Evolutionary conservation across 2,888 invertebrate species (phyloP).

Genomic region (Ophion obscuratus): DNA sequence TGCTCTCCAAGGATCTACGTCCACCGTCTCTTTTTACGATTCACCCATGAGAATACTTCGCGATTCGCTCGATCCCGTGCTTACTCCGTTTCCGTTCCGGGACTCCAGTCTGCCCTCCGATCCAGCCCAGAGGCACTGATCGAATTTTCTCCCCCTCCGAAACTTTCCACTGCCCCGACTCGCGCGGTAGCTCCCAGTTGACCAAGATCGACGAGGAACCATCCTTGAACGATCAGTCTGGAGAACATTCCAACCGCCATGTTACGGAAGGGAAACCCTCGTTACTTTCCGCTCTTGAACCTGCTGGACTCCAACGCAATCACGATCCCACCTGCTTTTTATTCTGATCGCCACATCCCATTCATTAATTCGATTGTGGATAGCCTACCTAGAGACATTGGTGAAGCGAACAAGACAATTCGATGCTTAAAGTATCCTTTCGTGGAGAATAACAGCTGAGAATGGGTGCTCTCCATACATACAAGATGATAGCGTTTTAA

Average conservation of each 20-base stretch:
- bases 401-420: neutral
- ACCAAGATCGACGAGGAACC: constrained; percentile 50
- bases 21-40: constrained; percentile 55
- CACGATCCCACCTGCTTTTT: constrained; percentile 71
- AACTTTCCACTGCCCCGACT: constrained; percentile 50
- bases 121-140: constrained; percentile 72
- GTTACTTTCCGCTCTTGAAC: constrained; percentile 59
- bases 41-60: constrained; percentile 61
- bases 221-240: constrained; percentile 14
- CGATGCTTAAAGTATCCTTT: neutral
- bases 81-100: constrained; percentile 44
- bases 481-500: neutral
- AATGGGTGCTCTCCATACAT: neutral
- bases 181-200: constrained; percentile 44
- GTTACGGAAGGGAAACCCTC: constrained; percentile 50
- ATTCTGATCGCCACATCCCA: constrained; percentile 75
- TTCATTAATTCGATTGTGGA: constrained; percentile 66
- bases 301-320: constrained; percentile 26
- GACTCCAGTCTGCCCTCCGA: constrained; percentile 39
- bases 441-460: neutral
- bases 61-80: constrained; percentile 59
- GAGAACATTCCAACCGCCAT: constrained; percentile 17
- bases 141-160: constrained; percentile 73
- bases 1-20: constrained; percentile 54
- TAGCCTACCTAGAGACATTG: neutral